Evolutionary conservation across 2,113 vertebrate species (phyloP).

Genomic region (Myanophis thanlyinensis): DNA sequence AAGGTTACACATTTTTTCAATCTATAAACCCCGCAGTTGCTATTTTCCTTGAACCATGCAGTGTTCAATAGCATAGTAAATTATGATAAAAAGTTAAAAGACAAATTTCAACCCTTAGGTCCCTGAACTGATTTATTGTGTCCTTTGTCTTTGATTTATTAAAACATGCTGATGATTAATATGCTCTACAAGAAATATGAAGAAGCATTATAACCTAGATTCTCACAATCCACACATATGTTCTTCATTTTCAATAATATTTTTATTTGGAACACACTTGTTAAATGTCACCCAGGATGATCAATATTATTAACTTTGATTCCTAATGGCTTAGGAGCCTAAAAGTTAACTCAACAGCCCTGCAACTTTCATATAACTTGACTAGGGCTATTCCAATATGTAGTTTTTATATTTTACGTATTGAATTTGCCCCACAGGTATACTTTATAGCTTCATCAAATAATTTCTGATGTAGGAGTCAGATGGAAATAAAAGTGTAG

Average conservation of each 20-base stretch:
- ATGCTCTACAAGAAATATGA: not conserved
- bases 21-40: not conserved
- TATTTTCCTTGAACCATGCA: constrained; percentile 18
- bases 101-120: constrained; percentile 1
- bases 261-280: constrained; percentile 11
- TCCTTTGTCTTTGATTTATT: not conserved
- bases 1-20: constrained; percentile 10
- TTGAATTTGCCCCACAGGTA: not conserved
- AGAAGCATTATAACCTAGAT: not conserved
- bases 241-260: not conserved
- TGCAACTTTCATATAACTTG: not conserved
- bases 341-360: not conserved
- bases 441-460: not conserved
- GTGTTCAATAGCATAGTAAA: constrained; percentile 18
- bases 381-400: not conserved
- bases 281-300: not conserved
- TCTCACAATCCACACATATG: not conserved
- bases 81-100: constrained; percentile 41
- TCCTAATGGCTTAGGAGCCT: constrained; percentile 20
- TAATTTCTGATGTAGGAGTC: not conserved
- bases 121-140: not conserved
- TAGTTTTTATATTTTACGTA: not conserved
- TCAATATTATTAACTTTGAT: constrained; percentile 13
- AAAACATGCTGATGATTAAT: constrained; percentile 5
- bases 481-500: not conserved